Base-by-base conservation (phyloP, 2,888 invertebrate species). In the Dolichomitus sp. region DNA sequence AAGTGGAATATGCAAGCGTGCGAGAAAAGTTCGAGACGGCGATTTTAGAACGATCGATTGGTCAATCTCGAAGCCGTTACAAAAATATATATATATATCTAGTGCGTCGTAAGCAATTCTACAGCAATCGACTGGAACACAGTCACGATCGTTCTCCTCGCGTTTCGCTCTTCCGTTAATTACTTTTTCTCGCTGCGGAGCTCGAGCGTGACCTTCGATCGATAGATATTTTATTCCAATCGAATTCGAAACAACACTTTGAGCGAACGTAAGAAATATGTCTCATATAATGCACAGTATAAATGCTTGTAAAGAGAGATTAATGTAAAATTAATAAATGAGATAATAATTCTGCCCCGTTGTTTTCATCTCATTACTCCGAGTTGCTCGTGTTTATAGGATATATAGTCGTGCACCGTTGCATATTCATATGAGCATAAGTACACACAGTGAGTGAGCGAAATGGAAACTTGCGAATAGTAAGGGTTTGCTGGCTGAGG, bases 401-500 rank as follows among this genome's bases (percentile, higher is more conserved):
- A 5, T 48, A 6, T 48, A 6, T 6, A 11, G 5, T 45, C 14
- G 45, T 48, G n/a, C n/a, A 48, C 4, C n/a, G 48, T n/a, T 48
- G 48, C 48, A 48, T 48, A 48, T 48, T 6, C 57, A 57, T 30
- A 12, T 57, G 30, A 17, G 37, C 48, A 50, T 33, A 33, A 48
- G 27, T 73, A 63, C 17, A 75, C 42, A n/a, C n/a, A 37, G 40
- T 30, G 23, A 52, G 27, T 14, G 9, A 45, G 40, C 14, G 40
- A 30, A 12, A 42, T 74, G n/a, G 12, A 48, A 54, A 50, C 54
- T 54, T 50, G 30, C 17, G n/a, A 45, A 42, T 33, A 17, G 7
- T 17, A 37, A 59, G 65, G 79, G 65, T 75, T 54, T 33, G 74
- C 61, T 69, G 59, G 48, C 45, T 50, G 70, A 73, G 52, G 61